Conservation (phyloP, 2,797 vertebrate species). For the Spea hammondii region DNA sequence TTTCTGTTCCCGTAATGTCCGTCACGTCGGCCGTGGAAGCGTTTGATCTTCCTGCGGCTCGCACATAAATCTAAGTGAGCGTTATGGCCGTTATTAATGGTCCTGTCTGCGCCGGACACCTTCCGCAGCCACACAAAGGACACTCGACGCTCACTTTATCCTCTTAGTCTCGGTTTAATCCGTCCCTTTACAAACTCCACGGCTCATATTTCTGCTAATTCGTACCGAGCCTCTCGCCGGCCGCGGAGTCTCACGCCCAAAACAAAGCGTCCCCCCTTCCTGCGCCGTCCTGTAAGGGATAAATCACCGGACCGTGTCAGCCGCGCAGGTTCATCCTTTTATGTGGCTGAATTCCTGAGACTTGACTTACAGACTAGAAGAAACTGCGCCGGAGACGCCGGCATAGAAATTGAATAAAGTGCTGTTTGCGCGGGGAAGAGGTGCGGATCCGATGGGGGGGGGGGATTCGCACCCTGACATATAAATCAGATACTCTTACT, state of each 20-base stretch:
- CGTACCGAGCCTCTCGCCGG: not conserved
- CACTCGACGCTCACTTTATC: constrained; percentile 1
- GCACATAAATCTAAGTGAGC: constrained; percentile 23
- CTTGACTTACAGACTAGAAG: too few species aligned
- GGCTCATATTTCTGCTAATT: constrained; percentile 23
- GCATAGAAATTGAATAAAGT: not conserved
- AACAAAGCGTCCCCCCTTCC: not conserved
- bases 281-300: not conserved
- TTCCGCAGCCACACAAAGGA: not conserved
- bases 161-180: constrained; percentile 14
- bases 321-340: not conserved
- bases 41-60: constrained; percentile 23
- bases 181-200: not conserved
- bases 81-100: constrained; percentile 6
- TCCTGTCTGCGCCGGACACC: not conserved
- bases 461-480: constrained; percentile 13
- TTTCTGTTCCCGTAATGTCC: constrained; percentile 10
- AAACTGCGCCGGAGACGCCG: too few species aligned
- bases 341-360: too few species aligned
- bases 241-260: not conserved
- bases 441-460: not conserved
- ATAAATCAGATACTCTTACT: constrained; percentile 46
- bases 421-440: not conserved
- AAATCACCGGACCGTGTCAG: constrained; percentile 5
- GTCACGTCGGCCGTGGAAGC: constrained; percentile 6